Conservation (phyloP, 2,888 invertebrate species). For the Tinea semifulvella region DNA sequence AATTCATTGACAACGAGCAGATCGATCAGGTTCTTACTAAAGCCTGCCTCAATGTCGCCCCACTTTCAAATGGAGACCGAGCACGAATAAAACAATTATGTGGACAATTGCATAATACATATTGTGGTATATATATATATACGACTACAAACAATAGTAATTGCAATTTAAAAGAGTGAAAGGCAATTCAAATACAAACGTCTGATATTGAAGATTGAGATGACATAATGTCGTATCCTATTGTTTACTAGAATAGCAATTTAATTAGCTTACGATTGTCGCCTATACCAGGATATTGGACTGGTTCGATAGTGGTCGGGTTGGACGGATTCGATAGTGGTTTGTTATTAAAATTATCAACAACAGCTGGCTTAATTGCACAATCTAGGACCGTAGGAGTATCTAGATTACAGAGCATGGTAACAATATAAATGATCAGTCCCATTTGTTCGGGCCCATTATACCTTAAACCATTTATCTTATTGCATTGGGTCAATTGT, state of each 20-base stretch:
- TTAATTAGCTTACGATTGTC: constrained; percentile 7
- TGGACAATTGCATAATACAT: constrained; percentile 41
- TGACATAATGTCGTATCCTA: constrained; percentile 7
- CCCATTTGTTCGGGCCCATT: constrained; percentile 5
- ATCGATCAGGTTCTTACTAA: constrained; percentile 38
- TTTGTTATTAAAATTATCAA: constrained; percentile 10
- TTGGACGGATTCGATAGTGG: neutral
- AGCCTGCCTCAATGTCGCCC: constrained; percentile 60
- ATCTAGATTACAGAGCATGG: constrained; percentile 26
- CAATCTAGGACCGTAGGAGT: constrained; percentile 34
- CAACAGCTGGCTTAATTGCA: constrained; percentile 27
- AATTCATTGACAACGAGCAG: constrained; percentile 60
- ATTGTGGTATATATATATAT: constrained; percentile 39
- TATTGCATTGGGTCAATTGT: constrained; percentile 10
- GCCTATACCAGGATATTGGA: constrained; percentile 31
- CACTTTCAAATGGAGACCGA: constrained; percentile 46
- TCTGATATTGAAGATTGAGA: neutral
- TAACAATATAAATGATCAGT: constrained; percentile 11
- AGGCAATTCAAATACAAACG: neutral
- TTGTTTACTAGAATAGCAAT: constrained; percentile 5
- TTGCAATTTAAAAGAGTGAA: constrained; percentile 31
- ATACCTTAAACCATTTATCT: constrained; percentile 10
- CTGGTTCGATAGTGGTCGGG: constrained; percentile 17
- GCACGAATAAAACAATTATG: constrained; percentile 34
- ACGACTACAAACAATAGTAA: constrained; percentile 34